A percentile compares a stretch with the other conserved stretches of the same genome.
phyloP scores from a whole-genome alignment of 2,888 invertebrate genomes.

The Sarcophaga variegata region DNA sequence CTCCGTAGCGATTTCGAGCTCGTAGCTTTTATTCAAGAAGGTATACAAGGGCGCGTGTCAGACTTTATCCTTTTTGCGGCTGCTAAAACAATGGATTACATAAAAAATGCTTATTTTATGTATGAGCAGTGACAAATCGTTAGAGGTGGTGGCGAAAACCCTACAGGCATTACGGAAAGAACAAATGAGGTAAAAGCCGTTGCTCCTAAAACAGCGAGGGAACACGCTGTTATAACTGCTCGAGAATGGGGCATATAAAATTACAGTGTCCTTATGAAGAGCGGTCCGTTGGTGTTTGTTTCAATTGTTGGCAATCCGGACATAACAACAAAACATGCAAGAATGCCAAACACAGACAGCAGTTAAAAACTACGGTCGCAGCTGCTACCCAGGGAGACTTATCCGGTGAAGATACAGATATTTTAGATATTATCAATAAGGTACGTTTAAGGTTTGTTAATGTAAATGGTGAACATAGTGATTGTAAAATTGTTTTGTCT shows the following conservation, averaged over 20 bases:
- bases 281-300: slow-evolving; percentile 46
- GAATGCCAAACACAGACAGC: slow-evolving; percentile 26
- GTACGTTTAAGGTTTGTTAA: slow-evolving; percentile 46
- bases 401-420: slow-evolving; percentile 15
- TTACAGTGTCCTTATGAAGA: slow-evolving; percentile 49
- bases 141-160: not conserved
- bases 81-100: slow-evolving; percentile 29
- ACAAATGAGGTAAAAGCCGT: slow-evolving; percentile 5
- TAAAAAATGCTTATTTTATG: slow-evolving; percentile 43
- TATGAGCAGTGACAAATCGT: slow-evolving; percentile 46
- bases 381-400: not conserved
- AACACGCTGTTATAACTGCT: slow-evolving; percentile 41
- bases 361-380: slow-evolving; percentile 35
- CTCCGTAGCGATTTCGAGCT: slow-evolving; percentile 59
- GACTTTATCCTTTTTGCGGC: slow-evolving; percentile 34
- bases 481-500: slow-evolving; percentile 28
- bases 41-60: slow-evolving; percentile 50
- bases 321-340: slow-evolving; percentile 47
- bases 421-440: slow-evolving; percentile 49
- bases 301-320: slow-evolving; percentile 48
- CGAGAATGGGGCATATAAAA: slow-evolving; percentile 39
- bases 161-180: not conserved
- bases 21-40: slow-evolving; percentile 63
- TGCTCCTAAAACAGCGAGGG: slow-evolving; percentile 21
- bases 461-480: slow-evolving; percentile 20